Evolutionary conservation across 2,888 invertebrate species (phyloP), one percentile per base, ranked within the genome.

Genomic region (Muscina levida): DNA sequence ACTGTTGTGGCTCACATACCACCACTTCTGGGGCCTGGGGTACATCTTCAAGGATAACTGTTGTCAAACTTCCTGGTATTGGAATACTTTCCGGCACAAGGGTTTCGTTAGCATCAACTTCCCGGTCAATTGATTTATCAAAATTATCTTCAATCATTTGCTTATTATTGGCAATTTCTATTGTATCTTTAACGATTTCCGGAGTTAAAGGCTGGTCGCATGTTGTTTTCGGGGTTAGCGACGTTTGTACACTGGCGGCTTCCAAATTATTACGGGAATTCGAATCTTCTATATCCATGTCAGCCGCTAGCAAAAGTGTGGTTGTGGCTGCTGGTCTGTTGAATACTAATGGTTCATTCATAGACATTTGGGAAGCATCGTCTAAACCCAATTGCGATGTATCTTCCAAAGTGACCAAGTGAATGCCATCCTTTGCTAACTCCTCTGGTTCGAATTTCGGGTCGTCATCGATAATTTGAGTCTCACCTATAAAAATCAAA

Each of bases 391-490:
- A 82, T 31, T 85, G 83, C 4, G 88, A 87, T 22, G 89, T 85
- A 62, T 89, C 88, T 65, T 88, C 85, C 15, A 89, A 86, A n/a
- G 87, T 88, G 5, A 89, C 87, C 74, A 89, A 82, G 56, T 89
- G 89, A 78, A 89, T 89, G 17, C 89, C 89, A 78, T 89, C 88
- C n/a, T 86, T 89, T 10, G 86, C 88, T 72, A 89, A 81, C 77
- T 89, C 89, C 2, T 87, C 88, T 1, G 89, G 84, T 42, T 86
- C 84, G 84, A 85, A 88, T 71, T 84, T 83, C 10, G 87, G 85
- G 57, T 88, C 87, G 31, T 88, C 89, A 10, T 86, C 86, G 42
- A 89, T 87, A 2, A 88, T 88, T 79, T 86, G 84, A 5, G 88
- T 86, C 81, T 85, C 85, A 1, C 85, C 85, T 85, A 37, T n/a